phyloP scores from a whole-genome alignment of 2,797 vertebrate species.

The Peromyscus aztecus region DNA sequence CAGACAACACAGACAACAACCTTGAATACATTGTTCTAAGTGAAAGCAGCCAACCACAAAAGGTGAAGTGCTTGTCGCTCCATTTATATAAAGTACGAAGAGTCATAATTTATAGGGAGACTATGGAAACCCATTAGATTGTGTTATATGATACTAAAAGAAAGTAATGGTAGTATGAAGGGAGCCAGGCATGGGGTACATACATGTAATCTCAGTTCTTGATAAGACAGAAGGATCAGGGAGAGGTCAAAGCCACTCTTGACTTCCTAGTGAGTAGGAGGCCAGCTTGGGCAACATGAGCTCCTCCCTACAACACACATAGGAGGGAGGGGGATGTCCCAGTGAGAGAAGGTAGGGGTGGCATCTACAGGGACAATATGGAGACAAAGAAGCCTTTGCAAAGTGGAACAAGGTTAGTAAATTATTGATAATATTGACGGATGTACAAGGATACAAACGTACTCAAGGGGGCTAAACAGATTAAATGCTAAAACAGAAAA shows the following conservation, averaged over 20 bases:
- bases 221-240: neutral
- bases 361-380: neutral
- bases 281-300: neutral
- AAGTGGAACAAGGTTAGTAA: neutral
- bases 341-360: neutral
- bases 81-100: neutral
- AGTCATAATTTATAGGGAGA: neutral
- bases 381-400: neutral
- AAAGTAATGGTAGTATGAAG: neutral
- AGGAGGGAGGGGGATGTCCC: too few species aligned
- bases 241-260: neutral
- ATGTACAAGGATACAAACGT: neutral
- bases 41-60: neutral
- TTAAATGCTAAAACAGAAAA: too few species aligned
- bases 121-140: neutral
- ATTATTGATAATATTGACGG: neutral
- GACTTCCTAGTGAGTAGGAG: neutral
- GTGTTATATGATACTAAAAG: neutral
- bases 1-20: neutral
- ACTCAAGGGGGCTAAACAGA: neutral
- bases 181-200: neutral
- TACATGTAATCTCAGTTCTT: neutral
- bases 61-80: neutral
- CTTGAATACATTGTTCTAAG: neutral
- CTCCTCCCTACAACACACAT: neutral